Evolutionary conservation across 2,113 vertebrate genomes (phyloP).

Genomic region (Rhabdomys dilectus): DNA sequence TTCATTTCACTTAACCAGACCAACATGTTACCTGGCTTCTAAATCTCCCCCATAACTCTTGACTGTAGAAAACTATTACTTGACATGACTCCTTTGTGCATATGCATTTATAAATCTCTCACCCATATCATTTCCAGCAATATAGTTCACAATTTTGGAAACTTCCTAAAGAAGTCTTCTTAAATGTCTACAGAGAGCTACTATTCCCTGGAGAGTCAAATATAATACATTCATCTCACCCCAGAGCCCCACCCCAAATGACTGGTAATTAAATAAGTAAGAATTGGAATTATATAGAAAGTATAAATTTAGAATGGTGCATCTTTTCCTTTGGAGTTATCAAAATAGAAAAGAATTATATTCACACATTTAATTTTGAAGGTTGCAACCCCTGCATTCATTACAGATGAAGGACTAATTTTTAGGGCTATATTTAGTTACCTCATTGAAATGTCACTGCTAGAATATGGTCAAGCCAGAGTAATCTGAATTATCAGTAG

Average conservation of each 20-base stretch:
- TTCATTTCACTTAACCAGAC: not conserved
- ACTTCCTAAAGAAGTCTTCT: not conserved
- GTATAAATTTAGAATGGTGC: not conserved
- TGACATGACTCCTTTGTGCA: not conserved
- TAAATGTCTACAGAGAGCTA: not conserved
- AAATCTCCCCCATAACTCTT: not conserved
- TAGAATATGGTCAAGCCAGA: not conserved
- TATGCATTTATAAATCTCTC: not conserved
- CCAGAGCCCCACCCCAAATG: not conserved
- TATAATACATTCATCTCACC: not conserved
- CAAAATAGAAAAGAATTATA: not conserved
- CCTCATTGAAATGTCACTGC: not conserved
- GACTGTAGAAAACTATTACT: not conserved
- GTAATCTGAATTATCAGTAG: no score
- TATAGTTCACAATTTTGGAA: not conserved
- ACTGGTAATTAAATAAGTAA: not conserved
- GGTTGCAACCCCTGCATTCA: not conserved
- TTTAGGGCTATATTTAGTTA: not conserved
- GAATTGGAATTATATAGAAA: not conserved
- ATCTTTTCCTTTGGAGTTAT: not conserved
- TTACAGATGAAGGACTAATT: not conserved
- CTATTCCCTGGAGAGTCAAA: not conserved
- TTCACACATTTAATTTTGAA: not conserved
- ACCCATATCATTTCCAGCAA: not conserved
- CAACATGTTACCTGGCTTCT: not conserved